Conservation (phyloP, 2,888 invertebrate genomes). For the Agonopterix subpropinquella region DNA sequence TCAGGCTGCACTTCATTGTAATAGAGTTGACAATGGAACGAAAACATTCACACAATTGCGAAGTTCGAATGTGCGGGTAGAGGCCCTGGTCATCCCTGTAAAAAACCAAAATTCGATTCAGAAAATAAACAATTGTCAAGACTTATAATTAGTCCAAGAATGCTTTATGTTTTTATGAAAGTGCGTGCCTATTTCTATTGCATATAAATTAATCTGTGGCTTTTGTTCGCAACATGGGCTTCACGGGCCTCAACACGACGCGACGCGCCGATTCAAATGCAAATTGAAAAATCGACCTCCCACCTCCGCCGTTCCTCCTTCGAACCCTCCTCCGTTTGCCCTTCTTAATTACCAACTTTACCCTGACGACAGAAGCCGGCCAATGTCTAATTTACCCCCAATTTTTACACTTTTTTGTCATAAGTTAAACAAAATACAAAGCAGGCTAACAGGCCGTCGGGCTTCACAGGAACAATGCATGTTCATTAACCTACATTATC, state of each 20-base stretch:
- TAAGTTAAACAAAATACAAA: slow-evolving; percentile 5
- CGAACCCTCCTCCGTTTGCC: slow-evolving; percentile 16
- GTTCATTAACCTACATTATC: too few species aligned
- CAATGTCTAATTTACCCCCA: slow-evolving; percentile 24
- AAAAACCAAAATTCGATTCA: too few species aligned
- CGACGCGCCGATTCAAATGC: slow-evolving; percentile 38
- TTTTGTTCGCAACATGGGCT: slow-evolving; percentile 7
- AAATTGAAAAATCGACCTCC: slow-evolving; percentile 43
- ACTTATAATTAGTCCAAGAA: too few species aligned
- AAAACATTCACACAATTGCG: too few species aligned
- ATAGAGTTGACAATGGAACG: too few species aligned
- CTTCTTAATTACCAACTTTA: slow-evolving; percentile 34
- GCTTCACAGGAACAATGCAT: too few species aligned
- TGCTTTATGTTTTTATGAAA: too few species aligned
- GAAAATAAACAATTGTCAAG: too few species aligned
- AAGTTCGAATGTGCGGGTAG: too few species aligned
- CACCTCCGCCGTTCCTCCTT: slow-evolving; percentile 24
- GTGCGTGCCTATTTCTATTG: too few species aligned
- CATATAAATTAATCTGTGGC: background rate
- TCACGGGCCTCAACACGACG: slow-evolving; percentile 9
- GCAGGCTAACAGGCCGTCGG: slow-evolving; percentile 11
- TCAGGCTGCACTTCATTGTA: too few species aligned
- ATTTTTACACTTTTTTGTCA: slow-evolving; percentile 19
- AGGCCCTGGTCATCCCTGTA: too few species aligned
- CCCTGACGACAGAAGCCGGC: slow-evolving; percentile 25